phyloP scores from a whole-genome alignment of 2,888 invertebrate species.

The Patella pellucida region DNA sequence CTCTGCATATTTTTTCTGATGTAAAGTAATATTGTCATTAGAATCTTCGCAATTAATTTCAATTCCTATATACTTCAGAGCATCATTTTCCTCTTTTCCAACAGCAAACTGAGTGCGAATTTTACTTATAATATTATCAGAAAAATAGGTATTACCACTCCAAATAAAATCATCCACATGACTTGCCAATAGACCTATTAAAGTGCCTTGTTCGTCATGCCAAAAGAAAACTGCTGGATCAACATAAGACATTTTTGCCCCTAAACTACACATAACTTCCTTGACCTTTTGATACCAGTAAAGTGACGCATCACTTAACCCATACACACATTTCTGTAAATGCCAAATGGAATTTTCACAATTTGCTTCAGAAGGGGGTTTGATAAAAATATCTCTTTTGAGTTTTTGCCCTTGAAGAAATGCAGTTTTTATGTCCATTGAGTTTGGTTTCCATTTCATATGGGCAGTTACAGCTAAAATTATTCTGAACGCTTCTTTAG shows the following conservation, averaged over 20 bases:
- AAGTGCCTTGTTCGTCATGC: neutral
- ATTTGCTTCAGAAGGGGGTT: slow-evolving; percentile 7
- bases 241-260: neutral
- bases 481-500: slow-evolving; percentile 17
- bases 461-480: slow-evolving; percentile 13
- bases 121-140: slow-evolving; percentile 14
- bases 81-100: slow-evolving; percentile 18
- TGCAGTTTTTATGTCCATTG: slow-evolving; percentile 24
- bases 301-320: slow-evolving; percentile 10
- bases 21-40: neutral
- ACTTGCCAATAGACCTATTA: slow-evolving; percentile 22
- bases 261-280: neutral
- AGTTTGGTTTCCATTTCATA: slow-evolving; percentile 15
- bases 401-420: slow-evolving; percentile 17
- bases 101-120: slow-evolving; percentile 17
- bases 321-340: slow-evolving; percentile 1
- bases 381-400: neutral
- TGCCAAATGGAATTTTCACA: neutral
- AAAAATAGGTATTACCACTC: slow-evolving; percentile 19
- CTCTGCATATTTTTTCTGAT: slow-evolving; percentile 1
- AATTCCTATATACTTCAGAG: slow-evolving; percentile 22
- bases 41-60: slow-evolving; percentile 8
- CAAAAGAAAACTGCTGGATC: slow-evolving; percentile 18
- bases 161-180: slow-evolving; percentile 27
- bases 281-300: slow-evolving; percentile 5